phyloP scores from a whole-genome alignment of 2,113 vertebrate species.

The Galemys pyrenaicus region DNA sequence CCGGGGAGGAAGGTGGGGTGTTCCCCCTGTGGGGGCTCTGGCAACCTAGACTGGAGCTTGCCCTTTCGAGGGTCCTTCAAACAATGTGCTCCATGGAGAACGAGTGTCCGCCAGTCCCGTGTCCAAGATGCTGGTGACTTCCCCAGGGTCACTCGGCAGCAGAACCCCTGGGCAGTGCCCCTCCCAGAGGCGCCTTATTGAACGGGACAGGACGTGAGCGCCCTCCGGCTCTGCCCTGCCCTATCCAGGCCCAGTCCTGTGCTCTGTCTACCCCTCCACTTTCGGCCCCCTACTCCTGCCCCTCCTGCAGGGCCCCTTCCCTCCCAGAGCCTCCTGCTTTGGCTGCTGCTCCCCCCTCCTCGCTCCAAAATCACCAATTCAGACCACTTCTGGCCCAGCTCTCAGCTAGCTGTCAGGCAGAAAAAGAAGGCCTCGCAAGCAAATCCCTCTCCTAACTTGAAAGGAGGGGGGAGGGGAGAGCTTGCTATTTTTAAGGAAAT shows the following conservation, averaged over 20 bases:
- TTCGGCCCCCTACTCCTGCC: background rate
- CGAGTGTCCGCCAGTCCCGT: background rate
- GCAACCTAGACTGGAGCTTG: background rate
- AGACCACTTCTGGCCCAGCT: background rate
- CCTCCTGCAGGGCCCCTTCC: background rate
- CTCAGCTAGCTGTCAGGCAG: background rate
- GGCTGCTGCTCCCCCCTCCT: background rate
- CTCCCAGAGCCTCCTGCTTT: background rate
- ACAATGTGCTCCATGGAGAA: background rate
- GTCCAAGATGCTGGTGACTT: background rate
- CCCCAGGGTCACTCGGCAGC: background rate
- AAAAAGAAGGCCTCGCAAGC: background rate
- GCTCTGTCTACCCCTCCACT: background rate
- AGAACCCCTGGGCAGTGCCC: background rate
- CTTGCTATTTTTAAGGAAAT: conserved; percentile 21
- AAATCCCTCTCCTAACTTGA: background rate
- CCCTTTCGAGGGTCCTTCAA: background rate
- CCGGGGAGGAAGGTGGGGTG: background rate
- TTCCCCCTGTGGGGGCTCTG: background rate
- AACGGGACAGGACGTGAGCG: background rate
- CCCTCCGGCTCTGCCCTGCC: background rate
- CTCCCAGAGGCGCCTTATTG: background rate
- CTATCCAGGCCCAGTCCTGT: too few relatives aligned
- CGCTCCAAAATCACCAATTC: background rate
- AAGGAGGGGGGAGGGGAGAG: background rate